Evolutionary conservation across 23 tunicate species (phyloP), one percentile per base, ranked within the genome.

Genomic region (Trididemnum clinides): DNA sequence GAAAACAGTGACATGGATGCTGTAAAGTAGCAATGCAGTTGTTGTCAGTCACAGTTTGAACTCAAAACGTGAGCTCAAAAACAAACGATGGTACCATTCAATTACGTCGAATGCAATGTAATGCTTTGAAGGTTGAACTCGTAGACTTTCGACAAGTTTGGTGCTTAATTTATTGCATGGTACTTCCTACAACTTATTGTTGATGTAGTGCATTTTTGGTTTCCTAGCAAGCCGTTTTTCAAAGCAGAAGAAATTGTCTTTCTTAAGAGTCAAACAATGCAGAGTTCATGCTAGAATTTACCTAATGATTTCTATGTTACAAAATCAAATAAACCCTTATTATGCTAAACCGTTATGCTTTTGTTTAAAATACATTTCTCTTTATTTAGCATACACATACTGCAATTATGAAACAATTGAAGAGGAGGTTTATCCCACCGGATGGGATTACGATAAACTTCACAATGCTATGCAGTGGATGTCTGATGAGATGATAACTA

Each of bases 401-500:
- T 93, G 98, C 75, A 88, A 93, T 34, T 70, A 81, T 33, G 65
- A 35, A 66, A 74, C 51, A 15, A 93, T 93, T 32, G 92, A 87
- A 23, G 98, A 93, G 34, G 81, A 84, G 36, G 82, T 85, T 27
- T 93, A 93, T 59, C 76, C 85, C 25, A 93, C 92, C 23, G 85
- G 91, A 30, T 91, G 94, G 81, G 76, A 84, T 54, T 88, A 49
- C 50, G 90, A 88, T 50, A 87, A 88, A 72, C 74, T 93, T 1
- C 82, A 81, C 33, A 58, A 84, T 23, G 71, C 98, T 1, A 85
- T 87, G 73, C 63, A 84, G 34, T 93, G 98, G 98, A 93, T 93
- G 98, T 38, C 78, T 36, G 98, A 93, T 78, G 98, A 93, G 1
- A 93, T 88, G 90, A 80, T 93, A 15, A 84, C 84, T 21, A 88